phyloP scores from a whole-genome alignment of 2,797 vertebrate genomes.

The Taenioides sp. region DNA sequence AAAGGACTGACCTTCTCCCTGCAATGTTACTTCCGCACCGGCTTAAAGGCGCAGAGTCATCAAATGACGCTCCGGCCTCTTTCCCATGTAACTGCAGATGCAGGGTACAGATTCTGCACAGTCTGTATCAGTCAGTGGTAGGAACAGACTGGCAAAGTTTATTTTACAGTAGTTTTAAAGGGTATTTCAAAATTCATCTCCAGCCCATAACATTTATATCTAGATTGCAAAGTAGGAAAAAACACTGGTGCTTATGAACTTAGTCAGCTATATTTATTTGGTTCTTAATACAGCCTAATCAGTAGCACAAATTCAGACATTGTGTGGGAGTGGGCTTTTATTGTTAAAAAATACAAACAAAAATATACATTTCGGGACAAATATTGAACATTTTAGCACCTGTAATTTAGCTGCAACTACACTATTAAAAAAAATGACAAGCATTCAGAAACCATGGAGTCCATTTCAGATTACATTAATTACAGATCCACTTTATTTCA shows the following conservation, averaged over 20 bases:
- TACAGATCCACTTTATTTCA: constrained; percentile 28
- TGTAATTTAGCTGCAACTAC: neutral
- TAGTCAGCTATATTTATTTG: neutral
- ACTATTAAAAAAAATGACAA: neutral
- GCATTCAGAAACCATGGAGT: neutral
- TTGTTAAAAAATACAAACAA: neutral
- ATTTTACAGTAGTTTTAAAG: neutral
- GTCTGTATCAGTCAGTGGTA: too few relatives aligned
- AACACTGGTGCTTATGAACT: neutral
- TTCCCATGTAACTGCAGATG: neutral
- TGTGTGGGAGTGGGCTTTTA: neutral
- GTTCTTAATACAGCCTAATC: neutral
- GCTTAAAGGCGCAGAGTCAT: constrained; percentile 66
- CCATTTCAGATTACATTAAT: constrained; percentile 9
- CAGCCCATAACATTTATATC: neutral
- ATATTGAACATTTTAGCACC: neutral
- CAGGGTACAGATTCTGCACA: neutral
- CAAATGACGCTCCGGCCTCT: neutral
- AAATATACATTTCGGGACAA: neutral
- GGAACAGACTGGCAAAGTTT: neutral
- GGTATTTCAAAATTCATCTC: neutral
- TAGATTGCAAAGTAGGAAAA: neutral
- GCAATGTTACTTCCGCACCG: constrained; percentile 71
- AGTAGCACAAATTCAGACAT: neutral
- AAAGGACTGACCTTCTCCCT: constrained; percentile 38